Evolutionary conservation across 2,888 invertebrate species (phyloP), one percentile per base, ranked within the genome.

Genomic region (Sepiola atlantica): DNA sequence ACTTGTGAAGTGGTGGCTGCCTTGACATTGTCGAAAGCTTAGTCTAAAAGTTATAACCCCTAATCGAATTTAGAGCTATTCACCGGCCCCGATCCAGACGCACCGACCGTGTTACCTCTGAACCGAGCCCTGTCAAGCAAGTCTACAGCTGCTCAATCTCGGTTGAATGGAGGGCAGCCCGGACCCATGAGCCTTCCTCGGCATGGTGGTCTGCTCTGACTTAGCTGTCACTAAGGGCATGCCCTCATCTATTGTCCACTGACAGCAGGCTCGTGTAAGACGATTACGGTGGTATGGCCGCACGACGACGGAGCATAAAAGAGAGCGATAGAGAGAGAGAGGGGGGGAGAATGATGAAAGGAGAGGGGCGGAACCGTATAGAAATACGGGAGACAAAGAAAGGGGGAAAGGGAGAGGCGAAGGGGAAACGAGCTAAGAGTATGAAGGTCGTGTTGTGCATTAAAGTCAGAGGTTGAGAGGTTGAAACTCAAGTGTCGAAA

Each of bases 21-120:
- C 77, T 77, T n/a, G n/a, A 77, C n/a, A 77, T 77, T 32, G 77
- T n/a, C 77, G 77, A 16, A 77, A 32, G 77, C 77, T 77, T 77
- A 77, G 77, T 77, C 77, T n/a, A 77, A 77, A 77, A 77, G 77
- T 77, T 77, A n/a, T 77, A n/a, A 77, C n/a, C 77, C n/a, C 77
- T 77, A 77, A 77, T 77, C 77, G 32, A 77, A 77, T 77, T 77
- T n/a, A n/a, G 77, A 77, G 77, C n/a, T 77, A 77, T 77, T n/a
- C 77, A 32, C 77, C n/a, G 77, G n/a, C 77, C 32, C n/a, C 77
- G n/a, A 77, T 77, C 77, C 77, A 77, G 77, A 77, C 77, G n/a
- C 77, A 77, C 77, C 77, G 77, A 77, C 77, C 77, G 77, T 77
- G 77, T 32, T 77, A 77, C 77, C 77, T 77, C 77, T 77, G 77